Evolutionary conservation across 2,888 invertebrate genomes (phyloP).

Genomic region (Hydriomena furcata): DNA sequence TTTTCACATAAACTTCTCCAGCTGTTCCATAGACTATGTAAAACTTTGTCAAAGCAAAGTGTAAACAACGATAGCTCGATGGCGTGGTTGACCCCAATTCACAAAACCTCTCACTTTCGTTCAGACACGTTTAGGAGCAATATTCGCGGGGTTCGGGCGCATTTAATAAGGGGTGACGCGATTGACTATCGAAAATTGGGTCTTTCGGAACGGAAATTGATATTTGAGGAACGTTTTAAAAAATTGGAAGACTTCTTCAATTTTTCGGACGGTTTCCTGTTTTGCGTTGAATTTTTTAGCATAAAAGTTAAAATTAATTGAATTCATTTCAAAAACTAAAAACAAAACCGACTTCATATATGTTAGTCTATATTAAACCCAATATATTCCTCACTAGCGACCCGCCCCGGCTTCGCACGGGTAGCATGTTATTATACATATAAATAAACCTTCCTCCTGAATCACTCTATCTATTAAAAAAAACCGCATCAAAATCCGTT

Average conservation of each 20-base stretch:
- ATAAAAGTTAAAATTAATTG: too few relatives aligned
- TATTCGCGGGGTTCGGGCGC: slow-evolving; percentile 21
- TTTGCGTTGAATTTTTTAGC: not conserved
- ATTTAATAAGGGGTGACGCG: slow-evolving; percentile 28
- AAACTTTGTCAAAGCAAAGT: slow-evolving; percentile 43
- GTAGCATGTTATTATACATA: too few relatives aligned
- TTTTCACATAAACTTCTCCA: not conserved
- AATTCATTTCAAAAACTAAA: too few relatives aligned
- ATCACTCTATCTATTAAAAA: too few relatives aligned
- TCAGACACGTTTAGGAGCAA: slow-evolving; percentile 24
- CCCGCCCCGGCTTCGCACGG: too few relatives aligned
- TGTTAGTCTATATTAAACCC: too few relatives aligned
- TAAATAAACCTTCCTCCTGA: too few relatives aligned
- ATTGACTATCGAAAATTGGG: slow-evolving; percentile 24
- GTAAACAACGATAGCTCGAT: slow-evolving; percentile 54
- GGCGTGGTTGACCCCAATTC: slow-evolving; percentile 49
- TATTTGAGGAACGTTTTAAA: slow-evolving; percentile 22
- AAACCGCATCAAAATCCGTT: too few relatives aligned
- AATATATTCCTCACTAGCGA: too few relatives aligned
- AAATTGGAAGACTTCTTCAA: slow-evolving; percentile 5
- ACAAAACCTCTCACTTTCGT: slow-evolving; percentile 48
- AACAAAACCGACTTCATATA: too few relatives aligned
- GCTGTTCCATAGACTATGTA: not conserved
- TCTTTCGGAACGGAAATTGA: slow-evolving; percentile 22
- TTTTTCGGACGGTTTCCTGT: slow-evolving; percentile 7